Evolutionary conservation across 2,113 vertebrate genomes (phyloP).

Genomic region (Myotis lucifugus): DNA sequence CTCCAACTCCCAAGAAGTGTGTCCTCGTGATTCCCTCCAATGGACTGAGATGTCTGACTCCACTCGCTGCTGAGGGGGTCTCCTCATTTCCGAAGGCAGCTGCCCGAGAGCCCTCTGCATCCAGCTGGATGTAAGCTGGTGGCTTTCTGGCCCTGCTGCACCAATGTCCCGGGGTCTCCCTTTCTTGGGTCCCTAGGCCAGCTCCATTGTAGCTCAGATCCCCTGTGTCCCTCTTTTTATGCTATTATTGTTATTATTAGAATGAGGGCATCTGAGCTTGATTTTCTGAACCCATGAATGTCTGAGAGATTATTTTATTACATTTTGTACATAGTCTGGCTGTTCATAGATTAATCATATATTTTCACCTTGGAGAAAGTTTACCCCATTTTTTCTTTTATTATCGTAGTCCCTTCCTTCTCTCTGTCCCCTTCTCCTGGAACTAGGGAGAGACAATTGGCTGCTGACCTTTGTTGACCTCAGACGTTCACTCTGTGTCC

Average conservation of each 20-base stretch:
- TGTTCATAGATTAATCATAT: background rate
- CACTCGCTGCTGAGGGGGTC: background rate
- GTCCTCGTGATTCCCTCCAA: background rate
- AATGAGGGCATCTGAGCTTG: background rate
- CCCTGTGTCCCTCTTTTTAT: background rate
- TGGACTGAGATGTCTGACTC: background rate
- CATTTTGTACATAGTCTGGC: background rate
- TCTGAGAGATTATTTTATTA: background rate
- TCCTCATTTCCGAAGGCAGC: background rate
- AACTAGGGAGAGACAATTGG: background rate
- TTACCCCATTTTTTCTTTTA: background rate
- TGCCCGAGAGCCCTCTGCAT: background rate
- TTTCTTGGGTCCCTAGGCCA: background rate
- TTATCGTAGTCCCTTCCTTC: background rate
- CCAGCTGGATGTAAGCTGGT: background rate
- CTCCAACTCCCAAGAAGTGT: background rate
- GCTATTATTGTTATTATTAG: background rate
- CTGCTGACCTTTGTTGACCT: background rate
- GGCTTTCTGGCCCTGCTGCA: background rate
- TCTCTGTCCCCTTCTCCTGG: background rate
- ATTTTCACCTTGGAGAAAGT: background rate
- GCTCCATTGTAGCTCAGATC: background rate
- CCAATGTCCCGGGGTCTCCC: background rate
- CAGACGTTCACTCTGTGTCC: background rate
- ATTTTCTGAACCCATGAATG: background rate